Conservation (phyloP, 2,888 invertebrate genomes). For the Aporophyla lueneburgensis region DNA sequence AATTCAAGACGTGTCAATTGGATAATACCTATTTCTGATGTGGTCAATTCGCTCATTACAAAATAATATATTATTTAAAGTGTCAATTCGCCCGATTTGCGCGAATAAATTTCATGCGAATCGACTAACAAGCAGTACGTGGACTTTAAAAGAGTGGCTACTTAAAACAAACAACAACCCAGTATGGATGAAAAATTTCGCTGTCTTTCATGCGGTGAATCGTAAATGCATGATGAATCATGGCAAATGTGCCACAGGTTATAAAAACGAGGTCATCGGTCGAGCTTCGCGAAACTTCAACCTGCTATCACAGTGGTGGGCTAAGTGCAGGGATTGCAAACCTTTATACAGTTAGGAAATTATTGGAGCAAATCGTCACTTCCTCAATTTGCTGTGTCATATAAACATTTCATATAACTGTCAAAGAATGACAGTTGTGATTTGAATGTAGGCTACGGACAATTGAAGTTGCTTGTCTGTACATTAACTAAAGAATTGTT, state of each 20-base stretch:
- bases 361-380: not conserved
- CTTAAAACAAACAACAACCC: constrained; percentile 57
- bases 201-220: constrained; percentile 59
- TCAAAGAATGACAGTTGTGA: not conserved
- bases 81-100: too few species aligned
- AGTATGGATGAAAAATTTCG: constrained; percentile 51
- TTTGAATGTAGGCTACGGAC: not conserved
- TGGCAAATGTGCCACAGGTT: constrained; percentile 57
- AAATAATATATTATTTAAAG: too few species aligned
- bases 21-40: too few species aligned
- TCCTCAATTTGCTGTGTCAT: not conserved
- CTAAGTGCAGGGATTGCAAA: constrained; percentile 35
- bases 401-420: not conserved
- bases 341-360: not conserved
- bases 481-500: not conserved
- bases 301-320: constrained; percentile 51
- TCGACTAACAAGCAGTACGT: not conserved
- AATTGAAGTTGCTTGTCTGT: not conserved
- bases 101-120: too few species aligned
- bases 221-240: constrained; percentile 73
- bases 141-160: constrained; percentile 33
- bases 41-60: too few species aligned
- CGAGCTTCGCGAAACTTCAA: constrained; percentile 59
- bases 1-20: too few species aligned
- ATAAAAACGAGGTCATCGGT: constrained; percentile 71